Conservation (phyloP, 2,113 vertebrate genomes). For the Syngnathus scovelli region DNA sequence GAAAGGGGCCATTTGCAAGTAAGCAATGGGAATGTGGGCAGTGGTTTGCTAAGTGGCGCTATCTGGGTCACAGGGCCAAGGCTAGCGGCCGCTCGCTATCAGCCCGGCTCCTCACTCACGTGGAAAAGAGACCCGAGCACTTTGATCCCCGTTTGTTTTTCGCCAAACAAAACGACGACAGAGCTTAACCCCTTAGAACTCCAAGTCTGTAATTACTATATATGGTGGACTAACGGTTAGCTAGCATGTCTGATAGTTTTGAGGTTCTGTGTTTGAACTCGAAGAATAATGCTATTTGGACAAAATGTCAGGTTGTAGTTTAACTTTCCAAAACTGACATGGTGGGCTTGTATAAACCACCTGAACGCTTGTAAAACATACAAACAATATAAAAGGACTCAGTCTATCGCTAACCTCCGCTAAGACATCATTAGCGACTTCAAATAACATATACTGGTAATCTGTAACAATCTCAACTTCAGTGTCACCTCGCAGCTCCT, state of each 20-base stretch:
- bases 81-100: conserved; percentile 26
- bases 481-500: neutral
- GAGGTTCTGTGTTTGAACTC: neutral
- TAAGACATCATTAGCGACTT: no score
- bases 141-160: neutral
- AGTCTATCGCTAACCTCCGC: no score
- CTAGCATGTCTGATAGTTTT: neutral
- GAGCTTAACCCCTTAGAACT: neutral
- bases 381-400: no score
- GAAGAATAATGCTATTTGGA: neutral
- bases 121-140: conserved; percentile 25
- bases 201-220: no score
- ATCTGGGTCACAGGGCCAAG: conserved; percentile 59
- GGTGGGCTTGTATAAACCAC: no score
- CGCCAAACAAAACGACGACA: neutral
- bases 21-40: conserved; percentile 56
- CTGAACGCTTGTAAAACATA: no score
- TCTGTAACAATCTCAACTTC: neutral
- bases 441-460: no score
- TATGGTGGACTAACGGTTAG: neutral
- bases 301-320: neutral
- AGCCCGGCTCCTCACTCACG: conserved; percentile 13
- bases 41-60: conserved; percentile 55
- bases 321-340: neutral
- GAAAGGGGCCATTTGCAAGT: conserved; percentile 46